Evolutionary conservation across 2,113 vertebrate genomes (phyloP).

Genomic region (Lepus europaeus): DNA sequence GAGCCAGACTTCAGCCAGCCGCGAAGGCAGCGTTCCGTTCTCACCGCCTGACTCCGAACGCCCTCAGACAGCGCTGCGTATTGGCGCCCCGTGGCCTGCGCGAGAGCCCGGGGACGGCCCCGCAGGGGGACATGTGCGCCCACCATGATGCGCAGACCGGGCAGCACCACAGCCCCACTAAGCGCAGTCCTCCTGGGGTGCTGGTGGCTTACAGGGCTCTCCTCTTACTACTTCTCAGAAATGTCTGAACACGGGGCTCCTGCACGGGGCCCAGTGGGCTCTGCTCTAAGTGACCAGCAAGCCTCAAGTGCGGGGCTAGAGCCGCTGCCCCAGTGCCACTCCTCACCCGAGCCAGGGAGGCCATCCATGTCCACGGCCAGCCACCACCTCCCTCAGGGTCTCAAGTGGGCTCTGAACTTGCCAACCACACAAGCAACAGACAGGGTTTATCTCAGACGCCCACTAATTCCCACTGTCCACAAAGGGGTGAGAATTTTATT

Average conservation of each 20-base stretch:
- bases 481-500: neutral
- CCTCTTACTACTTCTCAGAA: neutral
- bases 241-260: neutral
- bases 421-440: neutral
- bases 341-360: neutral
- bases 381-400: neutral
- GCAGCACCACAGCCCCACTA: neutral
- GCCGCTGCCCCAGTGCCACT: too few relatives aligned
- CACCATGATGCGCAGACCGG: too few relatives aligned
- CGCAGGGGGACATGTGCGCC: too few relatives aligned
- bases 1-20: too few relatives aligned
- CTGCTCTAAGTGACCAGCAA: too few relatives aligned
- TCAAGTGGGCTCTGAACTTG: neutral
- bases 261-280: rapidly evolving
- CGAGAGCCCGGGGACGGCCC: too few relatives aligned
- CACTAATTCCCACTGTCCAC: neutral
- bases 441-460: neutral
- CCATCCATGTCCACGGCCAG: neutral
- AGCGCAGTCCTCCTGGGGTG: rapidly evolving
- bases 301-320: rapidly evolving
- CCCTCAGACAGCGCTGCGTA: too few relatives aligned
- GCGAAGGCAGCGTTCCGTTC: too few relatives aligned
- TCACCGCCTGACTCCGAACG: too few relatives aligned
- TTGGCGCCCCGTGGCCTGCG: too few relatives aligned
- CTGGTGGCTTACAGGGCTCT: rapidly evolving